phyloP scores from a whole-genome alignment of 2,888 invertebrate genomes.

The Poecilus cupreus region DNA sequence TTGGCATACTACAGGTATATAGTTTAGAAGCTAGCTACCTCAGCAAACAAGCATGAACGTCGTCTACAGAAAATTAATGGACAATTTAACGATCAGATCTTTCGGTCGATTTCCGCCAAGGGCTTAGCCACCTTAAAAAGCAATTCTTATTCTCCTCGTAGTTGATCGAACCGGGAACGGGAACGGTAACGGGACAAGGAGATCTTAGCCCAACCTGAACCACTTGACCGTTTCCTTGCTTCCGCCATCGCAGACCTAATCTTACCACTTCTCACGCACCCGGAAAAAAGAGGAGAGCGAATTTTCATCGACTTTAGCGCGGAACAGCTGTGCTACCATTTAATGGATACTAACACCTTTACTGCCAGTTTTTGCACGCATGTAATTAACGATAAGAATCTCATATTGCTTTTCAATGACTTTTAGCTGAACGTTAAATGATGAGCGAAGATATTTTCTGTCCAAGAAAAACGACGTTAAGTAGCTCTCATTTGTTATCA shows the following conservation, averaged over 20 bases:
- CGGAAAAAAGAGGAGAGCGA: background rate
- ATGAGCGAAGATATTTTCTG: too few relatives aligned
- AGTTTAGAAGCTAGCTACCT: too few relatives aligned
- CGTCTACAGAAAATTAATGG: constrained; percentile 41
- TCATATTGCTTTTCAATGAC: background rate
- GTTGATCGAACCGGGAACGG: background rate
- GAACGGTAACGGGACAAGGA: background rate
- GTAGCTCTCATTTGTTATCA: too few relatives aligned
- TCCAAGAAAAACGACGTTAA: too few relatives aligned
- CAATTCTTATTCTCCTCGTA: constrained; percentile 25
- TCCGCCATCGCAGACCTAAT: background rate
- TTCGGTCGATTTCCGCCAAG: background rate
- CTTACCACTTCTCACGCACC: constrained; percentile 8
- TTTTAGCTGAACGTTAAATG: background rate
- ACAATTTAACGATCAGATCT: constrained; percentile 32
- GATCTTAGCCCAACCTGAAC: background rate
- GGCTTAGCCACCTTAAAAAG: constrained; percentile 3
- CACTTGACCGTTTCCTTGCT: background rate
- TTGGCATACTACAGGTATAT: too few relatives aligned
- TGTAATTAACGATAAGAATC: too few relatives aligned
- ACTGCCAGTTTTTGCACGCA: too few relatives aligned
- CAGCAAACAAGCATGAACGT: background rate
- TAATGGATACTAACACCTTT: too few relatives aligned
- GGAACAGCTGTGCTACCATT: too few relatives aligned
- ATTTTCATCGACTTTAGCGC: background rate